These are phyloP conservation scores for Anastrepha obliqua DNA, from an alignment of 1,140 invertebrate species.

Conservation along the genomic window DNA sequence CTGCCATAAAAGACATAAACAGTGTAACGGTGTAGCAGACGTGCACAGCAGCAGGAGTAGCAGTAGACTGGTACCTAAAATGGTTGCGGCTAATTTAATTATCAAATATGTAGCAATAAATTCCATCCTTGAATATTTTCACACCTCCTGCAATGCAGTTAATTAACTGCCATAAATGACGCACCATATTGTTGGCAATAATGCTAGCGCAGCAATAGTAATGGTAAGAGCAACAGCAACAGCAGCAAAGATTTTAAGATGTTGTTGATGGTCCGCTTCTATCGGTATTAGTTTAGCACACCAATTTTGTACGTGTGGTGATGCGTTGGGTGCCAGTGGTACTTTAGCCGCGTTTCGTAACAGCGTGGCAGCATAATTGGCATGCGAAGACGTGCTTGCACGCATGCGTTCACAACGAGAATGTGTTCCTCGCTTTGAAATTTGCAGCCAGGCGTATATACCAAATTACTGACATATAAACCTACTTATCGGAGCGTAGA, in stretches of 20 bases:
- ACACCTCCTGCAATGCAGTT: constrained; percentile 48
- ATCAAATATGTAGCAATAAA: constrained; percentile 49
- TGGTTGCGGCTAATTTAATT: constrained; percentile 42
- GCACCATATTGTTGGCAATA: not conserved
- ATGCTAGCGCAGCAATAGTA: not conserved
- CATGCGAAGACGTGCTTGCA: constrained; percentile 4
- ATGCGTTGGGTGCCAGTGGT: not conserved
- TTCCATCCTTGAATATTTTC: constrained; percentile 36
- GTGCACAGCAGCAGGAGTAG: not conserved
- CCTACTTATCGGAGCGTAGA: not conserved
- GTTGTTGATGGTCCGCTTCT: not conserved
- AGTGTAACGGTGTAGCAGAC: not conserved
- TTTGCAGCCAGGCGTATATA: too few species aligned
- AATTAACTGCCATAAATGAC: constrained; percentile 47
- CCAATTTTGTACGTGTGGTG: not conserved
- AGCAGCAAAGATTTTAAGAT: not conserved
- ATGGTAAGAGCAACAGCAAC: not conserved
- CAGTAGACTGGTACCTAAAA: constrained; percentile 18
- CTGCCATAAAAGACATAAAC: constrained; percentile 45
- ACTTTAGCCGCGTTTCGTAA: not conserved
- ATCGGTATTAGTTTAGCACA: constrained; percentile 1
- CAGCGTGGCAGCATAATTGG: not conserved
- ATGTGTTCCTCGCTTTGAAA: too few species aligned
- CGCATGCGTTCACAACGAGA: not conserved
- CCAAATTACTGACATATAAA: not conserved